phyloP scores from a whole-genome alignment of 2,888 invertebrate species.

The Antitype chi region DNA sequence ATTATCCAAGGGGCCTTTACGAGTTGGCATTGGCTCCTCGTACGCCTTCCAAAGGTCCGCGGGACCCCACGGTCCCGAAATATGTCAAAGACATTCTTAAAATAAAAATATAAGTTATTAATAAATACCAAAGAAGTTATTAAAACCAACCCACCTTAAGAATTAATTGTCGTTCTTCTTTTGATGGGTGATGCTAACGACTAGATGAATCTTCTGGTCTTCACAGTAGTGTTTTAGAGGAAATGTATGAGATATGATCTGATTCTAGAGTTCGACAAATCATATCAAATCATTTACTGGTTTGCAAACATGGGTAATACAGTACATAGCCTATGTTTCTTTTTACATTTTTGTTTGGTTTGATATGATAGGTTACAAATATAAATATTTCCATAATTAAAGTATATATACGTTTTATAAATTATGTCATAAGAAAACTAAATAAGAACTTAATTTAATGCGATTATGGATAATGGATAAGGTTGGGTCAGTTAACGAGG shows the following conservation, averaged over 20 bases:
- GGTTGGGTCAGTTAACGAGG: neutral
- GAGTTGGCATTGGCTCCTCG: too few relatives aligned
- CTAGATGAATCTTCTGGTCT: constrained; percentile 5
- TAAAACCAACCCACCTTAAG: constrained; percentile 31
- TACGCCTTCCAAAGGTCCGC: too few relatives aligned
- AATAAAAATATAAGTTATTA: too few relatives aligned
- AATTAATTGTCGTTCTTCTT: neutral
- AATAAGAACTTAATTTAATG: constrained; percentile 9
- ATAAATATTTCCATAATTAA: neutral
- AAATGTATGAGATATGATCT: constrained; percentile 1
- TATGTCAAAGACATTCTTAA: too few relatives aligned
- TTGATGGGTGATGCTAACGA: neutral
- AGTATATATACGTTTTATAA: neutral
- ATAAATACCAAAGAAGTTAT: neutral
- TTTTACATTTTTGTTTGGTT: neutral
- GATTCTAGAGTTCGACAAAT: neutral
- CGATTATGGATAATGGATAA: constrained; percentile 11
- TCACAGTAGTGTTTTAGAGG: constrained; percentile 1
- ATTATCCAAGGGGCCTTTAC: too few relatives aligned
- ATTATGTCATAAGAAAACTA: constrained; percentile 2
- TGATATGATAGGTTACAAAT: neutral
- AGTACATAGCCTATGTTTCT: neutral
- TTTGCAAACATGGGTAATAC: too few relatives aligned
- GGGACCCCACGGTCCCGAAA: too few relatives aligned
- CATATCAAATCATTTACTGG: too few relatives aligned